Percentiles rank a stretch among this genome's conserved stretches.
phyloP scores from a whole-genome alignment of 2,888 invertebrate species.

The Dione vanillae region DNA sequence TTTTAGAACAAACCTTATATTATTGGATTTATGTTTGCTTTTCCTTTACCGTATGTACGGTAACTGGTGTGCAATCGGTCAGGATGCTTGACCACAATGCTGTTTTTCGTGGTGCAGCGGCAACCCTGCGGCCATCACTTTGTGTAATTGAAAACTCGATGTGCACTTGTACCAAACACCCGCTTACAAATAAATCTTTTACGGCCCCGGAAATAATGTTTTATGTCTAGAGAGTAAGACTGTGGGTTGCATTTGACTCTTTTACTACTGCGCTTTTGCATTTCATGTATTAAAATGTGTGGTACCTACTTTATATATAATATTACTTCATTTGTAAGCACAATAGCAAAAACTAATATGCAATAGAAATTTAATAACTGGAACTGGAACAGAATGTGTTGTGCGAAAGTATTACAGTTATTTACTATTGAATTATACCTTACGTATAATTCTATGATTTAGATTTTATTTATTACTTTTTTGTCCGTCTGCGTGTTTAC shows the following conservation, averaged over 20 bases:
- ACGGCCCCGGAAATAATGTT: slow-evolving; percentile 48
- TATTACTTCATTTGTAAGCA: background rate
- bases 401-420: background rate
- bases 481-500: no score
- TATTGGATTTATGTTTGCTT: slow-evolving; percentile 63
- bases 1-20: slow-evolving; percentile 68
- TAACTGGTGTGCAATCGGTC: slow-evolving; percentile 73
- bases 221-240: slow-evolving; percentile 31
- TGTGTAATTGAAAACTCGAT: slow-evolving; percentile 83
- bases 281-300: background rate
- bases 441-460: background rate
- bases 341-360: background rate
- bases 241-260: slow-evolving; percentile 16
- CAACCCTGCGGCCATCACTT: slow-evolving; percentile 76
- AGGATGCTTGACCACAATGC: slow-evolving; percentile 71
- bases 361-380: background rate
- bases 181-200: slow-evolving; percentile 76
- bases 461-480: no score
- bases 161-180: slow-evolving; percentile 78
- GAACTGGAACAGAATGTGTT: background rate
- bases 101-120: slow-evolving; percentile 75
- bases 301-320: background rate
- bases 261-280: background rate
- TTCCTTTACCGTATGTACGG: slow-evolving; percentile 53
- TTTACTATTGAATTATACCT: background rate